Base-by-base conservation (phyloP, 2,888 invertebrate species). In the Auanema sp. region DNA sequence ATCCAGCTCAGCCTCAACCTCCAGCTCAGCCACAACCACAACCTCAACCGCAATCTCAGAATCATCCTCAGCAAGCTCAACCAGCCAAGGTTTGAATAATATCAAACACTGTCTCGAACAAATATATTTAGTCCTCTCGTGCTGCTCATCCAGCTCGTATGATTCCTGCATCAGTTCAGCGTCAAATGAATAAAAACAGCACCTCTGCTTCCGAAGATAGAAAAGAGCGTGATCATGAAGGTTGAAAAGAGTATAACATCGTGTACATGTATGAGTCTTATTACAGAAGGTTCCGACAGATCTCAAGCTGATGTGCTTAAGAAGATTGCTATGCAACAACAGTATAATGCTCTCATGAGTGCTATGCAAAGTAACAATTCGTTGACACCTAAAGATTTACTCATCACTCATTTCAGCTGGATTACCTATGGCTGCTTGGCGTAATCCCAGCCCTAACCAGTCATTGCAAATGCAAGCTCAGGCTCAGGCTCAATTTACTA, bases 81-180 rank as follows among this genome's bases (percentile, higher is more conserved):
- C 58, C 58, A 3, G 57, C 33, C 33, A 33, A 33, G 33, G 33
- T 33, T 33, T 33, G 8, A 8, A 5, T n/a, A n/a, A n/a, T n/a
- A n/a, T n/a, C n/a, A n/a, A n/a, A n/a, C n/a, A n/a, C n/a, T n/a
- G n/a, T 33, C 8, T 33, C 8, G 33, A 33, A 33, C 33, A 8
- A 8, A 8, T 33, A 33, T 33, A 5, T 16, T 5, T 47, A 47
- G 47, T 10, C 21, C 10, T 18, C 47, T 10, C 47, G 47, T 10
- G 8, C 33, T 5, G 33, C 4, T 0, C 50, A 50, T 49, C 21
- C 69, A 54, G 40, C 63, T 5, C 49, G 63, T 16, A 70, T 76
- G 65, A 76, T 77, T 25, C 77, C 77, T 0, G 69, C 77, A 4
- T 74, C 73, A 8, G 77, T 77, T 14, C 77, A 75, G 55, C 68